These are phyloP conservation scores for Baronia brevicornis DNA, from an alignment of 2,888 invertebrate species.

Conservation along the genomic window DNA sequence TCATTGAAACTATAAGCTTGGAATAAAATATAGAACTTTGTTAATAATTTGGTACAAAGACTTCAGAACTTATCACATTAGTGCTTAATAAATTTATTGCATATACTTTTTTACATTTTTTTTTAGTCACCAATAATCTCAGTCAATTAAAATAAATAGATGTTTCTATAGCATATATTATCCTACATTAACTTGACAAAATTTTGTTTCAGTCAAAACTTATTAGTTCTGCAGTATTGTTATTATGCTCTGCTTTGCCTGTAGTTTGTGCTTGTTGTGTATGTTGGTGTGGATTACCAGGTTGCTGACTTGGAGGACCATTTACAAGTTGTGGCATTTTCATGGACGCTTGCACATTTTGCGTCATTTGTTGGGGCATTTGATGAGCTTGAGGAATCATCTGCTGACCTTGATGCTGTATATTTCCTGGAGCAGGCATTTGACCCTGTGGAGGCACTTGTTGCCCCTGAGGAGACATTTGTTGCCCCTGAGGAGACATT, in stretches of 20 bases:
- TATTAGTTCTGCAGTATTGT: conserved; percentile 84
- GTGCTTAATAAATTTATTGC: conserved; percentile 5
- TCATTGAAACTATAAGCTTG: conserved; percentile 6
- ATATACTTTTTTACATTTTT: conserved; percentile 7
- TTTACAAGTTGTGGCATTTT: conserved; percentile 28
- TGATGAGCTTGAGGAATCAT: conserved; percentile 27
- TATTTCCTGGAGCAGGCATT: conserved; percentile 22
- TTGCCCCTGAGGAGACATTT: conserved; percentile 22
- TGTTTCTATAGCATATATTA: conserved; percentile 23
- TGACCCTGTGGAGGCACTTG: conserved; percentile 30
- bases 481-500: conserved; percentile 20
- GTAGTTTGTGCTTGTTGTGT: conserved; percentile 39
- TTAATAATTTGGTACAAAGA: conserved; percentile 6
- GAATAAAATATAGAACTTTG: conserved; percentile 9
- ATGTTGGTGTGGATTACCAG: conserved; percentile 26
- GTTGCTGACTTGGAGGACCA: conserved; percentile 24
- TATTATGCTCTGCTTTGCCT: conserved; percentile 57
- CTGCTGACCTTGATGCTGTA: conserved; percentile 21
- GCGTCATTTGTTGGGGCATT: conserved; percentile 22
- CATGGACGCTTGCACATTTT: conserved; percentile 19
- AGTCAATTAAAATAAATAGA: conserved; percentile 29
- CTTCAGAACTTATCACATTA: conserved; percentile 9
- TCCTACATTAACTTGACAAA: conserved; percentile 8
- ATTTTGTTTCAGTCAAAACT: conserved; percentile 81
- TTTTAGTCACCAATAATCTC: conserved; percentile 4